Evolutionary conservation across 2,888 invertebrate genomes (phyloP).

Genomic region (Callyntrura guangdongensis): DNA sequence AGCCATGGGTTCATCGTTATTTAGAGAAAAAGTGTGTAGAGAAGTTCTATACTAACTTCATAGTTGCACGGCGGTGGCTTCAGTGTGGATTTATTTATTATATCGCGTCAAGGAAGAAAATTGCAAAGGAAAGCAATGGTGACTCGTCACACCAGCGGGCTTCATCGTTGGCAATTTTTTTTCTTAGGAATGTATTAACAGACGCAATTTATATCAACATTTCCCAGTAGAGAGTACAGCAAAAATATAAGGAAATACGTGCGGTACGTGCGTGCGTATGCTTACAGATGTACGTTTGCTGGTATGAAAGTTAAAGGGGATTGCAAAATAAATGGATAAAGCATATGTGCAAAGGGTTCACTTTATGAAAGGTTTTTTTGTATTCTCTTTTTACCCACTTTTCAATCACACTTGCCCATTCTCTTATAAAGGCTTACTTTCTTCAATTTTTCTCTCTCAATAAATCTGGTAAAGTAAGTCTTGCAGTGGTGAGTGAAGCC

Average conservation of each 20-base stretch:
- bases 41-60: no score
- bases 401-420: constrained; percentile 11
- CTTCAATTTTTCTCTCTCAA: constrained; percentile 16
- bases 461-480: constrained; percentile 31
- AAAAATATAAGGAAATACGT: not conserved
- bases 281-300: not conserved
- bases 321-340: no score
- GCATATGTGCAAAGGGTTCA: no score
- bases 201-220: not conserved
- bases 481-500: constrained; percentile 35
- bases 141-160: constrained; percentile 29
- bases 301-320: no score
- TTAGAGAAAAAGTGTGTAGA: no score
- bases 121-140: constrained; percentile 66
- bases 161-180: constrained; percentile 41
- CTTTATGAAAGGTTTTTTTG: no score
- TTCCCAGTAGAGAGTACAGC: no score
- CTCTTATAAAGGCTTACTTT: constrained; percentile 1
- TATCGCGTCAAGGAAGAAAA: constrained; percentile 29
- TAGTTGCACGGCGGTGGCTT: no score
- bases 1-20: no score
- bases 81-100: constrained; percentile 58
- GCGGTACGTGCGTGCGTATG: not conserved
- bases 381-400: not conserved
- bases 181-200: not conserved